Conservation (phyloP, 2,113 vertebrate genomes). For the Leucosticte australis region DNA sequence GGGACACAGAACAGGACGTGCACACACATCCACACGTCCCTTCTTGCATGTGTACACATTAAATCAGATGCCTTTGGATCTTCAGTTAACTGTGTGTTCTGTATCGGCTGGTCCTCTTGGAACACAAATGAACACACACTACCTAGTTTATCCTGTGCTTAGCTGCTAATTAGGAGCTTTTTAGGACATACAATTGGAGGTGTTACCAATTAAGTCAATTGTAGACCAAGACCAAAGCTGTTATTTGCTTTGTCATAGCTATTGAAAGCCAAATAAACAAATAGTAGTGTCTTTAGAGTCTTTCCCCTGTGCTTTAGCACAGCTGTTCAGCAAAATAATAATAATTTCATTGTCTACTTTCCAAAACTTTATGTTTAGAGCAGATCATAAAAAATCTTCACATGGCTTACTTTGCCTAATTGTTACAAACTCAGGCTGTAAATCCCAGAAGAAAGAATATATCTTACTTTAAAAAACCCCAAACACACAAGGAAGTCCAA, state of each 20-base stretch:
- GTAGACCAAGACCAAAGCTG: conserved; percentile 55
- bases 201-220: conserved; percentile 63
- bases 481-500: not conserved
- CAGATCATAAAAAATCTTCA: conserved; percentile 49
- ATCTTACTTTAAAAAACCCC: not conserved
- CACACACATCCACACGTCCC: accelerated
- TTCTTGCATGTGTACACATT: not conserved
- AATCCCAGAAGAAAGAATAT: not conserved
- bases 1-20: accelerated
- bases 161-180: conserved; percentile 32
- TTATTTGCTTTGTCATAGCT: conserved; percentile 57
- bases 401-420: conserved; percentile 42
- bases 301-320: conserved; percentile 5
- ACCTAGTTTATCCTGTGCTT: conserved; percentile 22
- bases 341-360: conserved; percentile 71
- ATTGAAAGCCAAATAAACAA: conserved; percentile 58
- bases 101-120: not conserved
- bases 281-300: conserved; percentile 12
- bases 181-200: conserved; percentile 35
- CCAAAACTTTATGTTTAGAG: conserved; percentile 62
- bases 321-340: conserved; percentile 71
- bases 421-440: conserved; percentile 21
- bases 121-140: not conserved
- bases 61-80: not conserved
- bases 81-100: not conserved